These are phyloP conservation scores for Phacellophora camtschatica DNA, from an alignment of 30 jellyfish, hydroid and myxozoan genomes.

Conservation along the genomic window DNA sequence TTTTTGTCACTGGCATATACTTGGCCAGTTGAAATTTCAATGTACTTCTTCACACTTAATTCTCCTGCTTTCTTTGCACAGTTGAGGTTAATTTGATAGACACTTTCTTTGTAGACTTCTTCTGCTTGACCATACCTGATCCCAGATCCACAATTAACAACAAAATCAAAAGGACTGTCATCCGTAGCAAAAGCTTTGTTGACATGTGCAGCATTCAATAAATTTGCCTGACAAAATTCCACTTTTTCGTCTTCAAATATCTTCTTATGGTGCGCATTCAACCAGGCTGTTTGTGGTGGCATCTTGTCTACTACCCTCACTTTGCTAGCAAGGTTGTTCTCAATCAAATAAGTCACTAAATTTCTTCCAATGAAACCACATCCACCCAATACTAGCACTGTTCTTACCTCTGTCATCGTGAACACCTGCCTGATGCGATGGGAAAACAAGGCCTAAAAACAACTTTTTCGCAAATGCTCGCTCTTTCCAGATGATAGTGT, in stretches of 20 bases:
- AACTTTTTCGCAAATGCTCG: no score
- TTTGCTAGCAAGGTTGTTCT: constrained; percentile 66
- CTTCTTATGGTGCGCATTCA: constrained; percentile 81
- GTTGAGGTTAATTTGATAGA: constrained; percentile 68
- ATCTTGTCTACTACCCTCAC: constrained; percentile 91
- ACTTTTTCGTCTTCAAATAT: constrained; percentile 78
- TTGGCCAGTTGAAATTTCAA: constrained; percentile 90
- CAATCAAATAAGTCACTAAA: constrained; percentile 72
- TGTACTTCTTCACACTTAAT: constrained; percentile 65
- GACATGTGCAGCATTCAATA: constrained; percentile 85
- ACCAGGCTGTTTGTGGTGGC: constrained; percentile 97
- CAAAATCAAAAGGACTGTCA: constrained; percentile 71
- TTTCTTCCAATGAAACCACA: constrained; percentile 97
- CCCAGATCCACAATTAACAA: constrained; percentile 86
- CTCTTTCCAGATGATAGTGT: neutral
- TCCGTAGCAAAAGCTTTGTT: constrained; percentile 71
- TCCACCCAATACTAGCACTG: constrained; percentile 78
- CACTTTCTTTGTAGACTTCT: constrained; percentile 86
- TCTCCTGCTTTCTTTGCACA: constrained; percentile 90
- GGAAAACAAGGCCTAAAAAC: neutral
- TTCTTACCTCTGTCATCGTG: constrained; percentile 25
- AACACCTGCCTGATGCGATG: neutral
- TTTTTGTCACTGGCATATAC: constrained; percentile 91
- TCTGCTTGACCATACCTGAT: constrained; percentile 90
- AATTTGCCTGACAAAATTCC: constrained; percentile 85